Evolutionary conservation across 2,888 invertebrate species (phyloP), one percentile per base, ranked within the genome.

Genomic region (Eupithecia vulgata): DNA sequence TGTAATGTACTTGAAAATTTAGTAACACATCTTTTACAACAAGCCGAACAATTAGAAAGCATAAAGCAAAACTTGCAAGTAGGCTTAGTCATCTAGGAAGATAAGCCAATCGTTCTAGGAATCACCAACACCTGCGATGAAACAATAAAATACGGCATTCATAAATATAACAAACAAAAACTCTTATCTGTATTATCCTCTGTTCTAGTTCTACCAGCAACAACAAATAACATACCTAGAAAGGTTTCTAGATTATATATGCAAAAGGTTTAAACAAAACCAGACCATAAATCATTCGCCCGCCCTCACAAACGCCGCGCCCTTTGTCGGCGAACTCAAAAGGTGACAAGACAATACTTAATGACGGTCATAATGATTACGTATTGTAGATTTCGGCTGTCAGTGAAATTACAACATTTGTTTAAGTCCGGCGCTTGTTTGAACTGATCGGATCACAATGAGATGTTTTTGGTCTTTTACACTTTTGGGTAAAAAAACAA

Each of bases 281-380:
- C n/a, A 52, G n/a, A 34, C 42, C 59, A 65, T 70, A 67, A 69
- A 67, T 62, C 64, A 70, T 37, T 17, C 59, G n/a, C 37, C 61
- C 84, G 82, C 84, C 78, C 10, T 37, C 69, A 83, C 82, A 71
- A 48, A 82, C 81, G 88, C 91, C 84, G 77, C 61, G 78, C 81
- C 75, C 71, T 74, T 76, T 81, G 88, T 85, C 92, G 93, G 92
- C 85, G 80, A 84, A 84, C 84, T 88, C 85, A 87, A 91, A 91
- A 88, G 87, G 85, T 85, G 88, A 88, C 88, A 89, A 90, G 90
- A 92, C 93, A 91, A 92, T 91, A 86, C 86, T 84, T 90, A 91
- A 91, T 86, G 90, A 89, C 87, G 82, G 84, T 82, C 83, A 87
- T 91, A 92, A 92, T 91, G 88, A 93, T 88, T 87, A 84, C 83